Evolutionary conservation across 2,888 invertebrate genomes (phyloP), one percentile per base, ranked within the genome.

Genomic region (Ophion costatus): DNA sequence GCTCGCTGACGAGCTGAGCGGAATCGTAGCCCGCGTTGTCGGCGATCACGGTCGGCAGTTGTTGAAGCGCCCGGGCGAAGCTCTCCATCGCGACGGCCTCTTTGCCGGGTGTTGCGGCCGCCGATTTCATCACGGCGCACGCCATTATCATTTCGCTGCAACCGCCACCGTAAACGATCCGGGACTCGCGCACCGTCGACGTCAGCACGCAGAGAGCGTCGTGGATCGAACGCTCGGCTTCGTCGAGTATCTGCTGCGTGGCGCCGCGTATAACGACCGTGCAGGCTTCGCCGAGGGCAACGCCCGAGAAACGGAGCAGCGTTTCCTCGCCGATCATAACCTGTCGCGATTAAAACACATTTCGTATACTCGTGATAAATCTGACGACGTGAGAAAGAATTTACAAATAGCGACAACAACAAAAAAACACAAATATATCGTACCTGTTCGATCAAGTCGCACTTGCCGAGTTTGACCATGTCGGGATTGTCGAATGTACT

Each of bases 21-120:
- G 99, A 98, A 95, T 99, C 99, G 93, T 98, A 99, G 83, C 99
- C 99, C 82, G 98, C 99, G 94, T 99, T 99, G 94, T 99, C 99
- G 57, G 99, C 98, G 87, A 99, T 99, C 80, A 98, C 98, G 29
- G 98, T 98, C 0, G 99, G 99, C 89, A 99, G 95, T 90, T 98
- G 96, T 84, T 97, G 95, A 67, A 99, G 95, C 22, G 99, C 98
- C 86, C 96, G 95, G 45, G 98, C 98, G 95, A 98, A 99, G 0
- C 99, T 96, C 94, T 99, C 99, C 95, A 98, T 98, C 0, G 99
- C 99, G 20, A 99, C 97, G 2, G 99, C 97, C 94, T 99, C 99
- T 94, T 99, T 99, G 89, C 99, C 99, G 0, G 99, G 96, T 0
- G 98, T 98, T 89, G 97, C 96, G 2, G 97, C 95, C 0, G 99